Base-by-base conservation (phyloP, 2,888 invertebrate species). In the Oscheius myriophilus region DNA sequence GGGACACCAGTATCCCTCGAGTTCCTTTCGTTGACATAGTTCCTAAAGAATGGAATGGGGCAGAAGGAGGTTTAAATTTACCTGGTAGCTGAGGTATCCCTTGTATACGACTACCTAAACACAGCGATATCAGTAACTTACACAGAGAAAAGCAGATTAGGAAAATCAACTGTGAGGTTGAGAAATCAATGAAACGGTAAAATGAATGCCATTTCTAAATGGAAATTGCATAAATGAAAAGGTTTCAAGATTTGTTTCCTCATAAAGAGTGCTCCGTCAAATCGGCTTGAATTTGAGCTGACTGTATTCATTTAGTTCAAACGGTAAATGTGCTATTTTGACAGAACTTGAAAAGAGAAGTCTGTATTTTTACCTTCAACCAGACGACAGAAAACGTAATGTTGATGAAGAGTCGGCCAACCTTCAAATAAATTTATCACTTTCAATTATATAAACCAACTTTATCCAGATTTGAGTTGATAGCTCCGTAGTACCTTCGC, bases 1-100 rank as follows among this genome's bases (percentile, higher is more conserved):
- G n/a, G 85, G 85, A 65, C 85, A 85, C 85, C 85, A 85, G 62
- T 83, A 84, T 16, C 85, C 85, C 53, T 80, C 80, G 9, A 85
- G 70, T 53, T 85, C 85, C 69, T 84, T 83, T 25, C 85, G 69
- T 66, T 85, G 83, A 59, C 85, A 85, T 16, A 85, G 67, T 52
- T 82, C 82, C 82, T 84, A 67, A 55, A 78, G 23, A 26, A 51
- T 45, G 18, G n/a, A 41, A 63, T 49, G 26, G 18, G 12, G 18
- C 3, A 12, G 58, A 69, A 25, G n/a, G 46, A 61, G 16, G 16
- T 43, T 21, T 23, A 16, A n/a, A 26, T n/a, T 9, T 23, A 82
- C 82, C 71, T 83, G 79, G 71, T 84, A 80, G 51, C 80, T 80
- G 39, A 85, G 66, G 53, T 84, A 84, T 43, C 82, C 84, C 63